Conservation (phyloP, 2,888 invertebrate species). For the Dynastes tityus region DNA sequence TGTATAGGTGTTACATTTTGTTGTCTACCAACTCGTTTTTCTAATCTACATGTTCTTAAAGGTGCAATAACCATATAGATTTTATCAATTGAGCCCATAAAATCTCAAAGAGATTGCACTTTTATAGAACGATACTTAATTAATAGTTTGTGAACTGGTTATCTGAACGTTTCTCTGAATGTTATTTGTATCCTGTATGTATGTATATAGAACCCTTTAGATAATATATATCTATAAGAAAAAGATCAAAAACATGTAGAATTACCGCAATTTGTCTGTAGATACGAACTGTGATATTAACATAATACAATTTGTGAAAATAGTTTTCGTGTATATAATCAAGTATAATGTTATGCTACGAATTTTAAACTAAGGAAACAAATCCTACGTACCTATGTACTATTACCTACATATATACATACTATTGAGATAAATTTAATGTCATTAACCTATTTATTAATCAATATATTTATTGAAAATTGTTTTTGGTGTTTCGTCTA, state of each 20-base stretch:
- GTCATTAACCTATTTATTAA: conserved; percentile 33
- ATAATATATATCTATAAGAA: conserved; percentile 5
- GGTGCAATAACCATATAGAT: conserved; percentile 59
- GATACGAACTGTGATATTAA: conserved; percentile 60
- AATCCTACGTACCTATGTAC: background rate
- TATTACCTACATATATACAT: background rate
- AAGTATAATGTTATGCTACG: conserved; percentile 31
- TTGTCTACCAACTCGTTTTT: conserved; percentile 22
- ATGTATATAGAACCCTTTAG: background rate
- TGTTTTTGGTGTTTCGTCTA: conserved; percentile 35
- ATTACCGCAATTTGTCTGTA: conserved; percentile 25
- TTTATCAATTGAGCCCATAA: conserved; percentile 66
- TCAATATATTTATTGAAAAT: conserved; percentile 11
- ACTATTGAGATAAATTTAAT: conserved; percentile 18
- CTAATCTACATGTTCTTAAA: conserved; percentile 21
- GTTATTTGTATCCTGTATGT: conserved; percentile 49
- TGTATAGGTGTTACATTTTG: conserved; percentile 33
- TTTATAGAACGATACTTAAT: conserved; percentile 8
- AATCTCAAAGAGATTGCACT: conserved; percentile 57
- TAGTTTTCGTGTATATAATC: conserved; percentile 53
- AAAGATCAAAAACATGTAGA: conserved; percentile 27
- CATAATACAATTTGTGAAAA: conserved; percentile 49
- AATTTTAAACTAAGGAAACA: conserved; percentile 15
- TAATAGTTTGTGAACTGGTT: conserved; percentile 14
- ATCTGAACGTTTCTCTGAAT: conserved; percentile 45